phyloP scores from a whole-genome alignment of 1,140 invertebrate genomes.

The Delia radicum region DNA sequence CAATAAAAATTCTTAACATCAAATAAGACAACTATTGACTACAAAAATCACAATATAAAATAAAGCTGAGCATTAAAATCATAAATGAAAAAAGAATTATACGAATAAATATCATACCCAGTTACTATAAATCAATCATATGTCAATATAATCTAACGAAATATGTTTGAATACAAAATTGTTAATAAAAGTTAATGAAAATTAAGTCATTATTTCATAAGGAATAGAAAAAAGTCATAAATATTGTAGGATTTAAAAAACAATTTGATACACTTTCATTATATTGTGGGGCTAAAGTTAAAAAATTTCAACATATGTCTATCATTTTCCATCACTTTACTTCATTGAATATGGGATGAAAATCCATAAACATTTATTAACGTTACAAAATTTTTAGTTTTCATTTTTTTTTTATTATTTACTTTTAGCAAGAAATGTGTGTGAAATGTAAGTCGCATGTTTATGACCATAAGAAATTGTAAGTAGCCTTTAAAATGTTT shows the following conservation, averaged over 20 bases:
- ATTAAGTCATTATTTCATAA: background rate
- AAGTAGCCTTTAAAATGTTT: too few relatives aligned
- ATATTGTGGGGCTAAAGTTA: background rate
- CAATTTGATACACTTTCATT: constrained; percentile 18
- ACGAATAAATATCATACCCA: background rate
- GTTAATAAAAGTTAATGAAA: background rate
- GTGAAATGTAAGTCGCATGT: constrained; percentile 6
- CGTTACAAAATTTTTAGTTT: background rate
- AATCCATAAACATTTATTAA: constrained; percentile 10
- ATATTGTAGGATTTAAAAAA: constrained; percentile 1
- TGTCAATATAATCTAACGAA: background rate
- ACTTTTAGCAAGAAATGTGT: background rate
- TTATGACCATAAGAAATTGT: constrained; percentile 22
- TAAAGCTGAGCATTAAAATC: background rate
- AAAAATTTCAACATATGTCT: background rate
- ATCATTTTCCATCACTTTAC: background rate
- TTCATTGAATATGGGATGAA: constrained; percentile 8
- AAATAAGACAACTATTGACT: background rate
- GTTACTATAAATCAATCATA: constrained; percentile 17
- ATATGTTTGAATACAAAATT: background rate
- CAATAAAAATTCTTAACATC: background rate
- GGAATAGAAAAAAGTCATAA: background rate
- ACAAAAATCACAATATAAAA: background rate
- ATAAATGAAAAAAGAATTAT: background rate
- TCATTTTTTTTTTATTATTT: background rate